Evolutionary conservation across 2,113 vertebrate species (phyloP).

Genomic region (Galeopterus variegatus): DNA sequence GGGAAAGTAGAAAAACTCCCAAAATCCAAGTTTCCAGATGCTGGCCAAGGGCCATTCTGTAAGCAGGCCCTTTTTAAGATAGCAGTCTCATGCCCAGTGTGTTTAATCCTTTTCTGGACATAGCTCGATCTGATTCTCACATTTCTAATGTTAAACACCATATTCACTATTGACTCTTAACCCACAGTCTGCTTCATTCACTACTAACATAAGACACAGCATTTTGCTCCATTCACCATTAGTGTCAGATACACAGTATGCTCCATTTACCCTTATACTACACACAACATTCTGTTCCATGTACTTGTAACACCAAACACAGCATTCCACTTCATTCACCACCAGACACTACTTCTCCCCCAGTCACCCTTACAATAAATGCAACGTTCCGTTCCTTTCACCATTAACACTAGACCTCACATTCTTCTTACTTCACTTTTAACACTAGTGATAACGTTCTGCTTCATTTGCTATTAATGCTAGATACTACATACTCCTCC

Average conservation of each 20-base stretch:
- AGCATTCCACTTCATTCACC: neutral
- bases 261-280: neutral
- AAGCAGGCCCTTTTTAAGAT: neutral
- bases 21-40: neutral
- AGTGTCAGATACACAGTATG: neutral
- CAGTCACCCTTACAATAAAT: neutral
- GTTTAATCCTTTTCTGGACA: neutral
- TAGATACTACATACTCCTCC: neutral
- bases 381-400: neutral
- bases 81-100: neutral
- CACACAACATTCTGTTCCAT: neutral
- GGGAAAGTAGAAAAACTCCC: neutral
- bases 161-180: neutral
- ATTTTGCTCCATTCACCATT: neutral
- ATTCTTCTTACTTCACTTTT: neutral
- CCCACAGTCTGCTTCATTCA: neutral
- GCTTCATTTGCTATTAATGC: constrained; percentile 11
- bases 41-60: neutral
- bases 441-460: neutral
- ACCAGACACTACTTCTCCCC: constrained; percentile 5
- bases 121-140: neutral
- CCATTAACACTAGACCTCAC: neutral
- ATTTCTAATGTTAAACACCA: neutral
- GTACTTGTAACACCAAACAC: neutral
- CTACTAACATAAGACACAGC: neutral